Evolutionary conservation across 2,888 invertebrate species (phyloP).

Genomic region (Agriopis leucophaearia): DNA sequence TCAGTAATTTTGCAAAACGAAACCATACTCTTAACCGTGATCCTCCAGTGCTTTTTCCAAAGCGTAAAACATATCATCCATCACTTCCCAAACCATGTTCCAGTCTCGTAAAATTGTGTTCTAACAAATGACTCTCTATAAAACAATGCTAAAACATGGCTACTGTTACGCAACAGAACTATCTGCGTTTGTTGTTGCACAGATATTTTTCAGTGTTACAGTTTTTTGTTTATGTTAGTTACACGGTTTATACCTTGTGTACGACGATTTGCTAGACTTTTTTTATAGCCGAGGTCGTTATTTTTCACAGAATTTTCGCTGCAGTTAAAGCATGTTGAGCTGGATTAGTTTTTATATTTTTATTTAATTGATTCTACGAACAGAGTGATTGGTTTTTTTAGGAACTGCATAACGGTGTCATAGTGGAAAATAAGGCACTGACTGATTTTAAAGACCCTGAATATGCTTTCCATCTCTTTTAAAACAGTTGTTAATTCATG

Average conservation of each 20-base stretch:
- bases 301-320: conserved; percentile 20
- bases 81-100: conserved; percentile 9
- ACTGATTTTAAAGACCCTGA: no score
- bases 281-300: conserved; percentile 24
- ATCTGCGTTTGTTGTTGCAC: conserved; percentile 34
- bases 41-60: not conserved
- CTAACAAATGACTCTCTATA: conserved; percentile 23
- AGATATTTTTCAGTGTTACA: conserved; percentile 41
- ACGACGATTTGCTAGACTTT: conserved; percentile 30
- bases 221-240: conserved; percentile 38
- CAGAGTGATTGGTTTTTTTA: not conserved
- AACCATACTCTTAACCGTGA: not conserved
- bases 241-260: conserved; percentile 38
- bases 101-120: conserved; percentile 2
- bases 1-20: not conserved
- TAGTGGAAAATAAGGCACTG: no score
- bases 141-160: conserved; percentile 31
- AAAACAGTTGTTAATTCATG: no score
- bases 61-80: not conserved
- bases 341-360: conserved; percentile 14
- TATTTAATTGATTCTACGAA: not conserved
- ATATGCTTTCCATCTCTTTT: no score
- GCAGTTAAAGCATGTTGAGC: conserved; percentile 1
- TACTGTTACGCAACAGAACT: conserved; percentile 17
- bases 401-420: not conserved